Conservation (phyloP, 2,888 invertebrate species). For the Julus scanicus region DNA sequence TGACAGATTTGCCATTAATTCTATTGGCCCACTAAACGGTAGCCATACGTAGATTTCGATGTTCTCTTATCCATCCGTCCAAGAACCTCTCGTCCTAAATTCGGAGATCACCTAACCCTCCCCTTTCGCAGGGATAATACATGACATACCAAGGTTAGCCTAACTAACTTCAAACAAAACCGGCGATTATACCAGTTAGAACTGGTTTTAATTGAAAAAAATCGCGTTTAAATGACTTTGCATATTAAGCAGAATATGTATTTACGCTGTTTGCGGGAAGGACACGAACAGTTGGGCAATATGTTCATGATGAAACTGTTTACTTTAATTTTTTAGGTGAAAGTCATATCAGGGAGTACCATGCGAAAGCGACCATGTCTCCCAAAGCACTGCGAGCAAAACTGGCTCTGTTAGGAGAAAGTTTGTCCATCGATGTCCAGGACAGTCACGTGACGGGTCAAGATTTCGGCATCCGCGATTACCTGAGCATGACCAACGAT, state of each 20-base stretch:
- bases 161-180: not conserved
- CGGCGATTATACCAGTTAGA: not conserved
- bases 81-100: not conserved
- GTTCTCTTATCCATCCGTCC: not conserved
- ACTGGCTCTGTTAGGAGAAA: constrained; percentile 49
- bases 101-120: not conserved
- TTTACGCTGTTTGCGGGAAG: not conserved
- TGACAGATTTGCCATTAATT: not conserved
- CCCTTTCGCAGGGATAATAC: not conserved
- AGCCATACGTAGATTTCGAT: not conserved
- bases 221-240: not conserved
- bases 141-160: not conserved
- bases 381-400: constrained; percentile 5
- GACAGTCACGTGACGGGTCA: constrained; percentile 25
- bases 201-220: not conserved
- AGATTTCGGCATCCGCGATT: constrained; percentile 57
- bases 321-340: not conserved
- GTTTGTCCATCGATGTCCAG: constrained; percentile 52
- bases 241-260: not conserved
- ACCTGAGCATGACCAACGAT: constrained; percentile 52
- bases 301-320: not conserved
- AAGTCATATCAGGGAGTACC: not conserved
- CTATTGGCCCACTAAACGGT: not conserved
- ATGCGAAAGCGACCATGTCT: constrained; percentile 27
- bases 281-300: not conserved